Conservation (phyloP, 92 coral and sea anemone species). For the Palythoa grandiflora region DNA sequence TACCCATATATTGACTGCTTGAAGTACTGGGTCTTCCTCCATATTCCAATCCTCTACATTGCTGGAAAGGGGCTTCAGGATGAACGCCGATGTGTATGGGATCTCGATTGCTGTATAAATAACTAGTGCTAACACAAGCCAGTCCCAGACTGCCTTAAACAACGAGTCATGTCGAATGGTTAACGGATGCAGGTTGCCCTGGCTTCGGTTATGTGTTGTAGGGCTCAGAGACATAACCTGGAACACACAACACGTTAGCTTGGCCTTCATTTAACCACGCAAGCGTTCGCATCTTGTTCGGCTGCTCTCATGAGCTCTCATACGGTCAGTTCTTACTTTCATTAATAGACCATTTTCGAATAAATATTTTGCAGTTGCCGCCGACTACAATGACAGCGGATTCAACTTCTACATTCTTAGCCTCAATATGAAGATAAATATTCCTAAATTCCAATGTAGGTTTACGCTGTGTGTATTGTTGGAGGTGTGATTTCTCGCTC, state of each 20-base stretch:
- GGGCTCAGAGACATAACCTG: constrained; percentile 98
- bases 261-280: background rate
- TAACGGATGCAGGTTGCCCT: constrained; percentile 77
- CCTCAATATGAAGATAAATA: no score
- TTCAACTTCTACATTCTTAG: no score
- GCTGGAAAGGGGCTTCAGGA: constrained; percentile 52
- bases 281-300: background rate
- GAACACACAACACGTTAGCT: background rate
- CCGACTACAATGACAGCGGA: no score
- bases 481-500: no score
- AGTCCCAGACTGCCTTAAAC: constrained; percentile 98
- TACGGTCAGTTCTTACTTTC: background rate
- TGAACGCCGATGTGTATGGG: constrained; percentile 90
- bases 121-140: constrained; percentile 88
- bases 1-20: constrained; percentile 81
- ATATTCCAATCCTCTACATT: constrained; percentile 48
- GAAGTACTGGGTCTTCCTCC: constrained; percentile 48
- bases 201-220: constrained; percentile 75
- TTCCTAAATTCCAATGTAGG: no score
- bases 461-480: no score
- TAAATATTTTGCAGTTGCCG: no score
- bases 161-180: constrained; percentile 96
- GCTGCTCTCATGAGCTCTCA: background rate
- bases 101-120: constrained; percentile 97
- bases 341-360: no score